Evolutionary conservation across 2,797 vertebrate species (phyloP), one percentile per base, ranked within the genome.

Genomic region (Acanthurus tractus): DNA sequence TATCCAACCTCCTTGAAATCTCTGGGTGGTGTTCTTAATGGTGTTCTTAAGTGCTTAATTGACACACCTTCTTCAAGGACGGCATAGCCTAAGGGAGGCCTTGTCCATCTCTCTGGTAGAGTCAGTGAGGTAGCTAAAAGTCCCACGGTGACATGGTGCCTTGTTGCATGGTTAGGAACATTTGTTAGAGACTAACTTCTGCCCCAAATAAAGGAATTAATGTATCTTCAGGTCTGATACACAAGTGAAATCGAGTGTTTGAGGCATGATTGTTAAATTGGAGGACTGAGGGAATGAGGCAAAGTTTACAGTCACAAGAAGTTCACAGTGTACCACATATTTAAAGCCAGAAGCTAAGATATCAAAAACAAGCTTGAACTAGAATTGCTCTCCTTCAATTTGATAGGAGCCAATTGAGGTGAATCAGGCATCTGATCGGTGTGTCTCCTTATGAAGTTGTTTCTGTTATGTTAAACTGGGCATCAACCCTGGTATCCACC

Each of bases 331-430:
- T n/a, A 5, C 42, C 22, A 48, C 15, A 63, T 9, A 55, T 63
- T 15, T 25, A 25, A 17, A 56, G 20, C 20, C 29, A 54, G 17
- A 23, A 23, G 4, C n/a, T 46, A n/a, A 68, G 20, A 61, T 29
- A 55, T 25, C 36, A 14, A 40, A 52, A 63, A 18, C 1, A 42
- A 62, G 1, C 38, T 65, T 17, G 57, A 20, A 49, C 40, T 42
- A 42, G n/a, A 74, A 53, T 8, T n/a, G n/a, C 69, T 36, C 46
- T 40, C 34, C 23, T 59, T 63, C 18, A 62, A 15, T 62, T 56
- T 65, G 8, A 65, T 61, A 40, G 34, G 22, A 12, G 34, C 15
- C 74, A 18, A 25, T 17, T 15, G 8, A 55, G 44, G 12, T 62
- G 18, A 56, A 34, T 69, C 42, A 17, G 34, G 25, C 7, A 45